phyloP scores from a whole-genome alignment of 2,113 vertebrate genomes.

The Antechinus stuartii region DNA sequence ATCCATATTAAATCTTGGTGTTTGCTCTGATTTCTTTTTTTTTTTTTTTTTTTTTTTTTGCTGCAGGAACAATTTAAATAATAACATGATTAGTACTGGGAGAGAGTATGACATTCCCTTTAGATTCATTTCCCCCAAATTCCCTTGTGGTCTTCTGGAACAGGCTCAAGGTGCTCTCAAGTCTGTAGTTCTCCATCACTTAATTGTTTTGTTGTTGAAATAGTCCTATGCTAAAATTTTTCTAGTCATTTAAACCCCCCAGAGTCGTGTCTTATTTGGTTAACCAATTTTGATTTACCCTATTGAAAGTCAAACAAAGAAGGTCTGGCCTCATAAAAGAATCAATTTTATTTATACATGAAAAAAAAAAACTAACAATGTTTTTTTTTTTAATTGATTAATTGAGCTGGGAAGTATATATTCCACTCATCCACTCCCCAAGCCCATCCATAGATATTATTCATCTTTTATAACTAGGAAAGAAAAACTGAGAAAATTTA shows the following conservation, averaged over 20 bases:
- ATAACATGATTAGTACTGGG: background rate
- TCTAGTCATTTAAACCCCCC: background rate
- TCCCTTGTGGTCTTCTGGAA: background rate
- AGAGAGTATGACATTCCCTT: background rate
- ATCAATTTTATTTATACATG: background rate
- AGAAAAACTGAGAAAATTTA: background rate
- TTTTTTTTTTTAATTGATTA: background rate
- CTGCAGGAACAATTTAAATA: background rate
- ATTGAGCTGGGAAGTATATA: background rate
- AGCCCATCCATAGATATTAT: background rate
- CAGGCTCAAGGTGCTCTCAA: background rate
- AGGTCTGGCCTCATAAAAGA: background rate
- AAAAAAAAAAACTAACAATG: background rate
- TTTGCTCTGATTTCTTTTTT: background rate
- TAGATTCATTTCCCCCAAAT: background rate
- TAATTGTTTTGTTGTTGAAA: background rate
- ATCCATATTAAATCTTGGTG: background rate
- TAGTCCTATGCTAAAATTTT: background rate
- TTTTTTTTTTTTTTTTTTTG: background rate
- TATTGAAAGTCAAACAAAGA: background rate
- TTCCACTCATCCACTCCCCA: too few relatives aligned
- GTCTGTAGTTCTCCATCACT: background rate
- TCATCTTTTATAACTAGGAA: background rate
- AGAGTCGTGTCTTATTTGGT: background rate
- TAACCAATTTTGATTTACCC: background rate